Evolutionary conservation across 2,113 vertebrate genomes (phyloP), one percentile per base, ranked within the genome.

Genomic region (Nibea coibor): DNA sequence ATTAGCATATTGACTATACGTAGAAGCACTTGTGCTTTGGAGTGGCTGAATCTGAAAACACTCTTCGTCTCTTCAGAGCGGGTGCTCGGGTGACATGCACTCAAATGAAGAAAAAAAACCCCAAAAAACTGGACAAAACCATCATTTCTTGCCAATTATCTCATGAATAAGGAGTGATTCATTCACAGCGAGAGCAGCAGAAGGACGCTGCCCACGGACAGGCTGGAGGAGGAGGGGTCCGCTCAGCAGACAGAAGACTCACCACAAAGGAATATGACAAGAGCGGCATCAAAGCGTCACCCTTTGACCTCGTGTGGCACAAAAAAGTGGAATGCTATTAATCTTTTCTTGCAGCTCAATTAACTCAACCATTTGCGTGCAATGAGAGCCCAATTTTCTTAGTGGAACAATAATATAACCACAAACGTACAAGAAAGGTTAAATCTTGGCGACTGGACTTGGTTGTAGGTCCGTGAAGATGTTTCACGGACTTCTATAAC

Each of bases 111-210:
- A 51, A 75, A 24, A 22, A 54, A 31, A 31, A 31, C 4, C 24
- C 24, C 24, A 47, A 47, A 47, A 16, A 47, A 81, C 62, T 24
- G 72, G 20, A 78, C 57, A 82, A 71, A 85, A 75, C 28, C 73
- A 67, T 68, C 4, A 74, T 67, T 72, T 26, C 0, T 14, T 65
- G 64, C 48, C 75, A 47, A 20, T 20, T 63, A 80, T 79, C 56
- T 72, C 53, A 43, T 70, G 63, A 90, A 91, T 83, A 71, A 91
- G 28, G 50, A 70, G 82, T 85, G 86, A 88, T 88, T 91, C 85
- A 89, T 78, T 84, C 79, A 82, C 63, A 83, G 83, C 3, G 72
- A 74, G 72, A 35, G 74, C 73, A 75, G 82, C 82, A 88, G 87
- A 69, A 70, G 75, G 82, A 76, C 57, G 26, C 83, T 42, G 75